Conservation (phyloP, 2,113 vertebrate species). For the Narcine bancroftii region DNA sequence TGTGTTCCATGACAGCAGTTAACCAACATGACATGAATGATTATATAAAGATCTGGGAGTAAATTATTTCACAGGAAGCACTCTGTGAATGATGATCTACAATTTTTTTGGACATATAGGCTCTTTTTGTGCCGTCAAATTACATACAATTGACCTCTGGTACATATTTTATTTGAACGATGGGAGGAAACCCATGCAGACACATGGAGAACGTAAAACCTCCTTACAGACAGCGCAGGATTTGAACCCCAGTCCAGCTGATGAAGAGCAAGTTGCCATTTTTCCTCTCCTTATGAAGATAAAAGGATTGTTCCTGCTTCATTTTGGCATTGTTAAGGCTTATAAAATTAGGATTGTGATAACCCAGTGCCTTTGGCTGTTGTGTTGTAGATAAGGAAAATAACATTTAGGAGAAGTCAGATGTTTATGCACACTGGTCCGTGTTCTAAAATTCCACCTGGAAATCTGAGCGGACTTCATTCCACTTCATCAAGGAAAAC, state of each 20-base stretch:
- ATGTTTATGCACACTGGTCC: background rate
- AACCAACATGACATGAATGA: background rate
- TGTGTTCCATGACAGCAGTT: background rate
- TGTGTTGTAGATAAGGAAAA: background rate
- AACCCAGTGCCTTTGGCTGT: background rate
- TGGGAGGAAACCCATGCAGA: too few species aligned
- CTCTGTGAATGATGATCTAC: background rate
- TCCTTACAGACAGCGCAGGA: too few species aligned
- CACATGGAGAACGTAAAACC: too few species aligned
- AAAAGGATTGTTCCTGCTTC: background rate
- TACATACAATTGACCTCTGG: too few species aligned
- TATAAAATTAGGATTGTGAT: background rate
- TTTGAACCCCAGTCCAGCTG: too few species aligned
- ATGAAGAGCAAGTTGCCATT: background rate
- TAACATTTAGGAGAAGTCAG: background rate
- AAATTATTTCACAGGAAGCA: background rate
- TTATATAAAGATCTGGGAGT: background rate
- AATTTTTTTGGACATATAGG: too few species aligned
- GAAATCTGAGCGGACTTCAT: background rate
- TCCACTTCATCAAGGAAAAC: background rate
- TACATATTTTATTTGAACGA: too few species aligned
- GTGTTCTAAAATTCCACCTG: background rate
- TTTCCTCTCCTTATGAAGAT: background rate
- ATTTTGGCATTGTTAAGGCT: background rate
- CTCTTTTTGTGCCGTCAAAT: too few species aligned